Evolutionary conservation across 2,797 vertebrate genomes (phyloP).

Genomic region (Acrossocheilus wenchowensis): DNA sequence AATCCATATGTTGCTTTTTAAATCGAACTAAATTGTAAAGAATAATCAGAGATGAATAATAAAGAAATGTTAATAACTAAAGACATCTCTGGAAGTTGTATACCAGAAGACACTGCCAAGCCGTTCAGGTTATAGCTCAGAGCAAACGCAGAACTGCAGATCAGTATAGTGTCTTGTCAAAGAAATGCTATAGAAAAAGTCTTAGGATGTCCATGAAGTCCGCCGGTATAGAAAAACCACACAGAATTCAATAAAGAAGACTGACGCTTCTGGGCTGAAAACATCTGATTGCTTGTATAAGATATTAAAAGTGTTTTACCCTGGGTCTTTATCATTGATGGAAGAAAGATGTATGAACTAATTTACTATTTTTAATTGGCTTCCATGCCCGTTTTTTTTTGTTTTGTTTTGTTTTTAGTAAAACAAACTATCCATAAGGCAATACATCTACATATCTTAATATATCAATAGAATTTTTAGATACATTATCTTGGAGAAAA

Average conservation of each 20-base stretch:
- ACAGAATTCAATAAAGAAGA: conserved; percentile 1
- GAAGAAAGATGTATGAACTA: background rate
- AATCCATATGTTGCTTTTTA: background rate
- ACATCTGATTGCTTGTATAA: conserved; percentile 21
- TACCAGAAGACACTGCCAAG: background rate
- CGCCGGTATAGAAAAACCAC: background rate
- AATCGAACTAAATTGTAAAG: background rate
- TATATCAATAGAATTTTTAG: background rate
- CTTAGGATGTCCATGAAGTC: conserved; percentile 27
- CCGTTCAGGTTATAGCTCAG: background rate
- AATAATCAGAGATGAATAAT: background rate
- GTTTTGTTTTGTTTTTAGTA: background rate
- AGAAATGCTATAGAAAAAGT: conserved; percentile 18
- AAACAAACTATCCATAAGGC: background rate
- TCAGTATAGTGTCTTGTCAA: background rate
- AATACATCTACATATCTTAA: background rate
- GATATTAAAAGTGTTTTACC: background rate
- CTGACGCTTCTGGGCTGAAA: conserved; percentile 5
- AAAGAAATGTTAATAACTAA: background rate
- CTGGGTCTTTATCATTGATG: background rate
- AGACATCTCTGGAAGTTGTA: background rate
- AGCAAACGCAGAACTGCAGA: background rate
- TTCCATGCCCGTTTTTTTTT: background rate
- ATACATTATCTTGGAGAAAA: background rate
- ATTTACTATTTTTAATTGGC: background rate